Evolutionary conservation across 1,140 invertebrate species (phyloP).

Genomic region (Pogonus chalceus): DNA sequence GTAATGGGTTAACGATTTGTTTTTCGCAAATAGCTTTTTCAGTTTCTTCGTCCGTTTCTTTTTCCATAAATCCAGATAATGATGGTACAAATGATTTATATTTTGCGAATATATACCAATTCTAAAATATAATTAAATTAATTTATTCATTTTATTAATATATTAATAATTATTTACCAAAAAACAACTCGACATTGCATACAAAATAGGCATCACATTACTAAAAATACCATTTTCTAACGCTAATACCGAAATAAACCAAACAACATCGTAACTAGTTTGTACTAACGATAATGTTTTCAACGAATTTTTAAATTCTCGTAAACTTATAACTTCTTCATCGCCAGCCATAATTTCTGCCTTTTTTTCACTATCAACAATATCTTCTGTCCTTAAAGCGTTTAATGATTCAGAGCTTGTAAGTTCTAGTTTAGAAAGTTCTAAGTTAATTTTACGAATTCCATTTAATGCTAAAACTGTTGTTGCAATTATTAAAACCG

Average conservation of each 20-base stretch:
- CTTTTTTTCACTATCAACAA: slow-evolving; percentile 36
- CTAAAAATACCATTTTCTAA: slow-evolving; percentile 52
- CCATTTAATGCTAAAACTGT: slow-evolving; percentile 36
- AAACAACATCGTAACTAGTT: slow-evolving; percentile 36
- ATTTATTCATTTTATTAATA: slow-evolving; percentile 5
- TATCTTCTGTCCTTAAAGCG: slow-evolving; percentile 25
- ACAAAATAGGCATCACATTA: slow-evolving; percentile 48
- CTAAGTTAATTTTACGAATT: slow-evolving; percentile 32
- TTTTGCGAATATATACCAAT: slow-evolving; percentile 32
- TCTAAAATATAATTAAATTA: slow-evolving; percentile 22
- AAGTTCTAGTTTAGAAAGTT: slow-evolving; percentile 30
- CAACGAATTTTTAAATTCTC: slow-evolving; percentile 28
- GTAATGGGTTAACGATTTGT: slow-evolving; percentile 12
- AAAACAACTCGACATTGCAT: slow-evolving; percentile 40
- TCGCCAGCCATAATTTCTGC: slow-evolving; percentile 17
- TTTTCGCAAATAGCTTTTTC: slow-evolving; percentile 15
- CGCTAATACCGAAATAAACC: slow-evolving; percentile 60
- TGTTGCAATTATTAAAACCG: slow-evolving; percentile 50
- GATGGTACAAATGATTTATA: slow-evolving; percentile 28
- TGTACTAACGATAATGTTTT: slow-evolving; percentile 30
- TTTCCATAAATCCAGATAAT: slow-evolving; percentile 18
- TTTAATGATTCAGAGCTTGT: slow-evolving; percentile 30
- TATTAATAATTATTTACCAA: slow-evolving; percentile 36
- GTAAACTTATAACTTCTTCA: slow-evolving; percentile 27
- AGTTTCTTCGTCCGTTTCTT: slow-evolving; percentile 17